These are phyloP conservation scores for Polyodon spathula DNA, from an alignment of 2,113 vertebrate species.

Conservation along the genomic window DNA sequence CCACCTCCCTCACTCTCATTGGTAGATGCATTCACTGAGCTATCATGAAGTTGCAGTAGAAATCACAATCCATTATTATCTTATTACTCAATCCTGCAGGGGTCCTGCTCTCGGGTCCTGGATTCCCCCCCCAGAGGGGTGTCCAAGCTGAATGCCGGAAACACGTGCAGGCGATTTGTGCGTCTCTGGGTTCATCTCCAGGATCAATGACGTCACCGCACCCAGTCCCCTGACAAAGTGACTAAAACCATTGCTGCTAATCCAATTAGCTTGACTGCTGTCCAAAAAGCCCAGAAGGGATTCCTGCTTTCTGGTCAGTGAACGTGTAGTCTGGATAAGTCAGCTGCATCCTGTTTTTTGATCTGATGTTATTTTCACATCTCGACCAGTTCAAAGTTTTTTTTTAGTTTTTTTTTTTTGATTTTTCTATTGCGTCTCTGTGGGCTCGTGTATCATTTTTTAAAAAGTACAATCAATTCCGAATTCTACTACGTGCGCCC, in stretches of 20 bases:
- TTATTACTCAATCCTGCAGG: no score
- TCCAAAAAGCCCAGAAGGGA: slow-evolving; percentile 5
- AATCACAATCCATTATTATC: no score
- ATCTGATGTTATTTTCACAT: neutral
- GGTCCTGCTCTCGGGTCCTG: no score
- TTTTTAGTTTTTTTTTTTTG: slow-evolving; percentile 12
- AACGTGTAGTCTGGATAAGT: slow-evolving; percentile 31
- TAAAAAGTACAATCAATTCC: slow-evolving; percentile 31
- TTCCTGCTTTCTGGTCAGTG: slow-evolving; percentile 17
- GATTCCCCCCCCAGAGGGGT: slow-evolving; percentile 12
- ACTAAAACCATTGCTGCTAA: slow-evolving; percentile 23
- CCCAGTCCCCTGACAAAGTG: slow-evolving; percentile 37
- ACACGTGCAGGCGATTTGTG: neutral
- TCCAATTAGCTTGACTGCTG: slow-evolving; percentile 15
- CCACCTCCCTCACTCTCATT: no score
- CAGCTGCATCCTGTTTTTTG: slow-evolving; percentile 60
- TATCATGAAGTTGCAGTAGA: no score
- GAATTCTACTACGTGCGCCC: slow-evolving; percentile 10
- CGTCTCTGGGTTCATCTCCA: slow-evolving; percentile 39
- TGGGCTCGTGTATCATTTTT: slow-evolving; percentile 27
- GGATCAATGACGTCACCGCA: slow-evolving; percentile 38
- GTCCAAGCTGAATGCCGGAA: neutral
- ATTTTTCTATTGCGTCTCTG: slow-evolving; percentile 36
- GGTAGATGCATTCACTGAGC: no score
- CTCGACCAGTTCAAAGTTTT: slow-evolving; percentile 34